A percentile compares a stretch with the other conserved stretches of the same genome.
Conservation (phyloP, 2,888 invertebrate species). For the Cheilosia soror region DNA sequence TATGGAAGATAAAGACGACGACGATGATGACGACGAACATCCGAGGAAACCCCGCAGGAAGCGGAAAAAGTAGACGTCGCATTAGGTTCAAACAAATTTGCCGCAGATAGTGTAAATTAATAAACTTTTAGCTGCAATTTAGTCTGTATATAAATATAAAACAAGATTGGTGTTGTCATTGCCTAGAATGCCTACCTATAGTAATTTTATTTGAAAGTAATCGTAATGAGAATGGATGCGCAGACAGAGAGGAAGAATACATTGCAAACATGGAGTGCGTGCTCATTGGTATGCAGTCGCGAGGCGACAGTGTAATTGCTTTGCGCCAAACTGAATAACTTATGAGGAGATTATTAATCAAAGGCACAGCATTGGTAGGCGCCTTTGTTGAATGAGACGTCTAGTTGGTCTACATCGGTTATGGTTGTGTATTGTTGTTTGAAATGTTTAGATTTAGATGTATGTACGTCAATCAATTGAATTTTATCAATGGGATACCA, state of each 20-base stretch:
- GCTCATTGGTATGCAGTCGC: constrained; percentile 57
- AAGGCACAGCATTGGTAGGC: constrained; percentile 46
- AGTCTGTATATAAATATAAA: constrained; percentile 35
- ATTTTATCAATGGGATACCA: constrained; percentile 17
- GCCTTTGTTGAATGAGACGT: constrained; percentile 57
- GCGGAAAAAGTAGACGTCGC: constrained; percentile 79
- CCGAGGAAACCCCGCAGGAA: constrained; percentile 80
- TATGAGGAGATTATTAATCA: constrained; percentile 63
- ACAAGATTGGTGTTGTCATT: background rate
- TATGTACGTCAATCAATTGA: constrained; percentile 22
- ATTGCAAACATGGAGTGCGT: constrained; percentile 56
- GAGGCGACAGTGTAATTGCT: constrained; percentile 57
- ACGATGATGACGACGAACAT: constrained; percentile 74
- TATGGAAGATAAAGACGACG: constrained; percentile 78
- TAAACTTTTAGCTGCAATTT: constrained; percentile 63
- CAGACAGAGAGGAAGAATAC: constrained; percentile 2
- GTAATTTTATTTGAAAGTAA: constrained; percentile 9
- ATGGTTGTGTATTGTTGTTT: constrained; percentile 15
- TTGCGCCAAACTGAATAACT: constrained; percentile 55
- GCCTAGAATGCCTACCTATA: background rate
- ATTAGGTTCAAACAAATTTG: constrained; percentile 17
- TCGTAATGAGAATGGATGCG: background rate
- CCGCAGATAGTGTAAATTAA: constrained; percentile 48
- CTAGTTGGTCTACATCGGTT: constrained; percentile 27
- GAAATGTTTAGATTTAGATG: constrained; percentile 14